Conservation (phyloP, 2,888 invertebrate species). For the Ceratothoa steindachneri region DNA sequence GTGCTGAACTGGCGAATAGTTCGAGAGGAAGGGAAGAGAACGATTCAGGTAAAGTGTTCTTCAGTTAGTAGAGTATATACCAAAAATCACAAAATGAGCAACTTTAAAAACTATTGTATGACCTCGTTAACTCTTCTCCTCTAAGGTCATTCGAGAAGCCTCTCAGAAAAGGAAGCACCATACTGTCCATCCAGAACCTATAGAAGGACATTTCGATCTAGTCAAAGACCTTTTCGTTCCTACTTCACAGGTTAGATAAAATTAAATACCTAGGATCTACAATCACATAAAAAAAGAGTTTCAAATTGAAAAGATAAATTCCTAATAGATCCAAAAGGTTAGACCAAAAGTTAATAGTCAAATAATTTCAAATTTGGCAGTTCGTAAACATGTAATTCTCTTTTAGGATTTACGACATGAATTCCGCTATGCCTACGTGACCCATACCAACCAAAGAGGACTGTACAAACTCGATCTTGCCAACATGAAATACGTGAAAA, state of each 20-base stretch:
- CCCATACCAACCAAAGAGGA: conserved; percentile 67
- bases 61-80: too few relatives aligned
- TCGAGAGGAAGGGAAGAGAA: conserved; percentile 62
- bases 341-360: too few relatives aligned
- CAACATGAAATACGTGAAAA: conserved; percentile 66
- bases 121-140: neutral
- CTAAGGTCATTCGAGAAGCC: conserved; percentile 64
- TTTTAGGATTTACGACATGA: conserved; percentile 56
- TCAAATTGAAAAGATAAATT: too few relatives aligned
- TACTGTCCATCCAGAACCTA: conserved; percentile 68
- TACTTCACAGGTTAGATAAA: conserved; percentile 57
- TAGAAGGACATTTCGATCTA: conserved; percentile 70
- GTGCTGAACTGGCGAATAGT: conserved; percentile 64
- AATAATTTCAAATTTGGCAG: too few relatives aligned
- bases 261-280: too few relatives aligned
- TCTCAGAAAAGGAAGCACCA: conserved; percentile 68
- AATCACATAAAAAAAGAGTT: neutral
- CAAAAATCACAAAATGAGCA: too few relatives aligned
- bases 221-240: conserved; percentile 65
- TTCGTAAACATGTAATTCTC: too few relatives aligned
- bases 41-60: conserved; percentile 58
- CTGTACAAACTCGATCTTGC: conserved; percentile 69
- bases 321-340: too few relatives aligned
- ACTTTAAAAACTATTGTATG: too few relatives aligned
- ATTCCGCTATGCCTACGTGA: conserved; percentile 70